Evolutionary conservation across 2,797 vertebrate species (phyloP), one percentile per base, ranked within the genome.

Genomic region (Gastrophryne carolinensis): DNA sequence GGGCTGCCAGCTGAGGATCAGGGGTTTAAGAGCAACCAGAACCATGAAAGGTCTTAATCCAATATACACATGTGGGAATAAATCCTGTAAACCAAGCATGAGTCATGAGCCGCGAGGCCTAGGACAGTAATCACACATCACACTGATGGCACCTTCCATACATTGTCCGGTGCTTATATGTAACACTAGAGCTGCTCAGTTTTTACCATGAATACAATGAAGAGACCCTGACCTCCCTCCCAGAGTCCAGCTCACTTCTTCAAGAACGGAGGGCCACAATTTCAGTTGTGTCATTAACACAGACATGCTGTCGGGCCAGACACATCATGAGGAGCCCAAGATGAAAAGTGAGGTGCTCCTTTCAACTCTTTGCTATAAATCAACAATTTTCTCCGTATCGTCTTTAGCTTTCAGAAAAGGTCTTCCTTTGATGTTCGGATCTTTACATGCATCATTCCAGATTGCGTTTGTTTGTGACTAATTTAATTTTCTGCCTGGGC

Each of bases 401-500:
- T 82, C 80, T 81, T 72, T 80, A 77, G 3, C 57, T 79, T 67
- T 57, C 75, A 15, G 66, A 58, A 64, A 37, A 9, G n/a, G 4
- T 10, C 17, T 44, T 41, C 61, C 58, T 65, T 69, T 62, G 19
- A 34, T 24, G 23, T 35, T 65, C 4, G 17, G 41, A 29, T 50
- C 15, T 61, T 60, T 72, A 81, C 71, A 84, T 81, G 86, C 83
- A 66, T 81, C 86, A 84, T 56, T 86, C 83, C 13, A 88, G 84
- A 84, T 82, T 80, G 82, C 90, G 88, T 86, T 91, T 91, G 88
- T 88, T 91, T 79, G 90, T 89, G 86, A 90, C 91, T 92, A 91
- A 92, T 90, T 90, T 83, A 90, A 92, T 92, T 91, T 91, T 92
- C 88, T 90, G 90, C 90, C 82, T 72, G 35, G 27, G 8, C 15